Conservation (phyloP, 2,797 vertebrate species). For the Sebastes matsubarae region DNA sequence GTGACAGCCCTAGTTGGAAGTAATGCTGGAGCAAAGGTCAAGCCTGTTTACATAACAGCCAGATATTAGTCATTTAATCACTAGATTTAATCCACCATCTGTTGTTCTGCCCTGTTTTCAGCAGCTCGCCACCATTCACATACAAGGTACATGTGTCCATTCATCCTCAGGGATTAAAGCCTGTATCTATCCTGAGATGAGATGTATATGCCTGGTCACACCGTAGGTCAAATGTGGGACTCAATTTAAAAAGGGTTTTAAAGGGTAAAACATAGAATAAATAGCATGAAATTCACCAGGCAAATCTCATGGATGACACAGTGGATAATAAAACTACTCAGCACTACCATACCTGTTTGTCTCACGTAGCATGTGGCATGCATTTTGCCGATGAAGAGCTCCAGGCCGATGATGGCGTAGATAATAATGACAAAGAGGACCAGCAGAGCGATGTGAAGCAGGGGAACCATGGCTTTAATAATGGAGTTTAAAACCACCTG, state of each 20-base stretch:
- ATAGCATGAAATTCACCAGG: not conserved
- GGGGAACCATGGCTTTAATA: slow-evolving; percentile 99
- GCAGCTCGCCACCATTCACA: slow-evolving; percentile 47
- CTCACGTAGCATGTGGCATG: slow-evolving; percentile 93
- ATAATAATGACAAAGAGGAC: slow-evolving; percentile 99
- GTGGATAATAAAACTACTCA: not conserved
- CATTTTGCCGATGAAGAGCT: slow-evolving; percentile 99
- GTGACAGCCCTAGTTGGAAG: not conserved
- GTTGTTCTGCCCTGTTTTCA: slow-evolving; percentile 48
- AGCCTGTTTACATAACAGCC: slow-evolving; percentile 62
- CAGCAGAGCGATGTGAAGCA: slow-evolving; percentile 97
- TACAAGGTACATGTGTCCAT: slow-evolving; percentile 45
- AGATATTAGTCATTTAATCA: slow-evolving; percentile 71
- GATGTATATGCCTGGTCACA: not conserved
- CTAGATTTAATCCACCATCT: slow-evolving; percentile 70
- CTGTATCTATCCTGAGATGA: slow-evolving; percentile 5
- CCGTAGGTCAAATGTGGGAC: not conserved
- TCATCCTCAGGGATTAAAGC: slow-evolving; percentile 47
- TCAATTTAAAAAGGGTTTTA: not conserved
- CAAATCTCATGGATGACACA: not conserved
- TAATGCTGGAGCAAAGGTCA: slow-evolving; percentile 33
- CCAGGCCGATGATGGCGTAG: slow-evolving; percentile 99
- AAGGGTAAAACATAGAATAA: not conserved
- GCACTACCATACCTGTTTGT: slow-evolving; percentile 85
- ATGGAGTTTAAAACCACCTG: slow-evolving; percentile 99